Evolutionary conservation across 2,797 vertebrate genomes (phyloP), one percentile per base, ranked within the genome.

Genomic region (Enoplosus armatus): DNA sequence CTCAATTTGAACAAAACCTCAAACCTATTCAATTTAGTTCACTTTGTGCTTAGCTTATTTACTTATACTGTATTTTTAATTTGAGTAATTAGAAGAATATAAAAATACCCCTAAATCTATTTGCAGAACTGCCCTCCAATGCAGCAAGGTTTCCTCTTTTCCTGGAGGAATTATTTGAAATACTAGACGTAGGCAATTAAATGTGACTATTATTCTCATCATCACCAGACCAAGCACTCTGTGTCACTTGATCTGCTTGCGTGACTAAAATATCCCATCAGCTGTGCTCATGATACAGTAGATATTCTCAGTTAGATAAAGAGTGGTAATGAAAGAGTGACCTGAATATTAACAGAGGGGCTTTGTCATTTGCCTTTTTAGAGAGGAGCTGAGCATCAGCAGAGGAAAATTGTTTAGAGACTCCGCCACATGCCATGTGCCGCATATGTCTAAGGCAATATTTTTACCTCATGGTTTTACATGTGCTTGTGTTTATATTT

Each of bases 401-500:
- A 15, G 37, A 48, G 51, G 31, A 59, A 12, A 41, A 16, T 69
- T 72, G 31, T 62, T 65, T 47, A 14, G 33, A 66, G 43, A 59
- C 43, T 59, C 74, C 70, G 48, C 41, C 67, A 54, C 43, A 54
- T 67, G 73, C 53, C n/a, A 29, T n/a, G 27, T 37, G 51, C 60
- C 70, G 31, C 59, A 27, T 35, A 72, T 31, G 68, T 80, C 63
- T 35, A 62, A 74, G 53, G 61, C 35, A 60, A 51, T 89, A 91
- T 92, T 91, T 90, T 80, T 82, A 86, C 64, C 81, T 64, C 53
- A 12, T 6, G 76, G 39, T 77, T 85, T 66, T 84, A 78, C 77
- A 85, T 79, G 76, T 71, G 75, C 79, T 76, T 26, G 6, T 75
- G 77, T 83, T 85, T 95, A 94, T 93, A 92, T 91, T 94, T 93